Evolutionary conservation across 2,888 invertebrate genomes (phyloP).

Genomic region (Bombyx huttoni): DNA sequence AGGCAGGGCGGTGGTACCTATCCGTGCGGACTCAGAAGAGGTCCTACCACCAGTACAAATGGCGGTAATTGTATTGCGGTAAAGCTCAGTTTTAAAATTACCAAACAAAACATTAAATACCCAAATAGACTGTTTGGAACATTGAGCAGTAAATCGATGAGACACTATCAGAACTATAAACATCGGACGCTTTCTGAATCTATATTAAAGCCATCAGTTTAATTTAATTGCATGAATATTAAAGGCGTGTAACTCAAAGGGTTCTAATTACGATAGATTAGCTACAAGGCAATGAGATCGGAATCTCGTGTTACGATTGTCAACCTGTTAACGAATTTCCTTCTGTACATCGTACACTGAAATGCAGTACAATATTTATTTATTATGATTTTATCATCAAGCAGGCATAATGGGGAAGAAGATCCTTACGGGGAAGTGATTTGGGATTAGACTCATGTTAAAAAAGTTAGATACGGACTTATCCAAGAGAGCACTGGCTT

Average conservation of each 20-base stretch:
- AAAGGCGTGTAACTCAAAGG: background rate
- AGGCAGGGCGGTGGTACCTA: too few species aligned
- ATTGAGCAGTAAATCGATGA: background rate
- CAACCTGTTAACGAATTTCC: slow-evolving; percentile 10
- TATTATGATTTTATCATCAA: too few species aligned
- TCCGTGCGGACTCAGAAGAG: too few species aligned
- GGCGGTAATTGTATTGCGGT: too few species aligned
- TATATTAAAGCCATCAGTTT: background rate
- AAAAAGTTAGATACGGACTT: too few species aligned
- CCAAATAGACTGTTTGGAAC: background rate
- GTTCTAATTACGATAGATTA: slow-evolving; percentile 5
- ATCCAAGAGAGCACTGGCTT: too few species aligned
- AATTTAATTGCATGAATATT: background rate
- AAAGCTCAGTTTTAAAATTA: background rate
- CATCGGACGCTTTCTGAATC: background rate
- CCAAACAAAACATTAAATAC: background rate
- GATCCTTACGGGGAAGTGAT: too few species aligned
- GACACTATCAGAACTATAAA: background rate
- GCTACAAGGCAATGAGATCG: slow-evolving; percentile 12
- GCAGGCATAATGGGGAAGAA: too few species aligned
- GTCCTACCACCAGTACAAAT: too few species aligned
- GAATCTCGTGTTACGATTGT: slow-evolving; percentile 12
- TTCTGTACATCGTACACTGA: background rate
- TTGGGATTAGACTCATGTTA: too few species aligned
- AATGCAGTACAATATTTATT: background rate